These are phyloP conservation scores for Lepidocyrtoides sp. DNA, from an alignment of 2,888 invertebrate species.

Conservation along the genomic window DNA sequence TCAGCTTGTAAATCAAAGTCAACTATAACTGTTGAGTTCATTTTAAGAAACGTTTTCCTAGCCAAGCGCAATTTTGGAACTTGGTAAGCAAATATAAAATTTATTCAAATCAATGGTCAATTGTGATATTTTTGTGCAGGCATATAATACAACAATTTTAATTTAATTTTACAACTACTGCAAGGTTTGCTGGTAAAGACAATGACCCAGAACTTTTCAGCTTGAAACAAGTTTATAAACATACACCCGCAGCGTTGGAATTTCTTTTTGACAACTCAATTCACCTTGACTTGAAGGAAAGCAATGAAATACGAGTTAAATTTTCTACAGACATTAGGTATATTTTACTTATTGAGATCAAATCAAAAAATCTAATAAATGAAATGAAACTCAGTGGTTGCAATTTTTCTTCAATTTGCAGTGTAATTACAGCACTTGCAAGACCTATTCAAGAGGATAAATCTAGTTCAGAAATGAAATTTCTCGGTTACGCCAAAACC, in stretches of 20 bases:
- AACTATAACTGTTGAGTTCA: constrained; percentile 11
- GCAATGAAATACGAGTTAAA: constrained; percentile 35
- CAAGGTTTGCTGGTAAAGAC: constrained; percentile 47
- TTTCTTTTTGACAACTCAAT: constrained; percentile 58
- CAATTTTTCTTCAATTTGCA: background rate
- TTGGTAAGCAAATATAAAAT: constrained; percentile 41
- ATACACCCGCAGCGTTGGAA: constrained; percentile 53
- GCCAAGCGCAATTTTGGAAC: constrained; percentile 28
- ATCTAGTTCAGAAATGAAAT: constrained; percentile 56
- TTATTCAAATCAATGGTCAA: background rate
- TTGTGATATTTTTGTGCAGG: no score
- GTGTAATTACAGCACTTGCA: constrained; percentile 16
- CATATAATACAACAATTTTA: no score
- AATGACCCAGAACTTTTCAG: background rate
- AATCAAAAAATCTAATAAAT: background rate
- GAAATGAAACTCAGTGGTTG: background rate
- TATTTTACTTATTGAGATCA: background rate
- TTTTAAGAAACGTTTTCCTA: constrained; percentile 34
- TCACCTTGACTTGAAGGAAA: constrained; percentile 23
- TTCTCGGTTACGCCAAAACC: constrained; percentile 36
- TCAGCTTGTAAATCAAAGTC: constrained; percentile 41
- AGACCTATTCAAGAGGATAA: background rate
- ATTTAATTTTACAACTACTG: no score
- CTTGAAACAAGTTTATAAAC: constrained; percentile 47
- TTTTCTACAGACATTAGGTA: constrained; percentile 62